Evolutionary conservation across 1,140 invertebrate genomes (phyloP), one percentile per base, ranked within the genome.

Genomic region (Heliconius himera): DNA sequence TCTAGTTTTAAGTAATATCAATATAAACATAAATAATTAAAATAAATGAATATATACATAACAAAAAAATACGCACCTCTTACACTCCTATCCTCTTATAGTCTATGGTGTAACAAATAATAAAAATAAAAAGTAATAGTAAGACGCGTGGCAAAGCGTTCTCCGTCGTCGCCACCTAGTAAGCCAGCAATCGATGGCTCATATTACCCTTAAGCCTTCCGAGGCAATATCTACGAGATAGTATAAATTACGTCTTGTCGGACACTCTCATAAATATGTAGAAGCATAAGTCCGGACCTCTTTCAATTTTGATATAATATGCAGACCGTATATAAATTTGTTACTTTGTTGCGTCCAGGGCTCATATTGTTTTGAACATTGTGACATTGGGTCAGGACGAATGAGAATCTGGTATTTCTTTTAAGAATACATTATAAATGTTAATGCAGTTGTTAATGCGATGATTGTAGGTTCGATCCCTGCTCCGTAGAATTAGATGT

Each of bases 211-310:
- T 81, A 79, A 81, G 75, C 82, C 75, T 83, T 80, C 73, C 76
- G 76, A 78, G 78, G 82, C 80, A 80, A 85, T 85, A 85, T 83
- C 84, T 84, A 84, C 83, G 79, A 83, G 84, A 84, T 84, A 83
- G 83, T 82, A 87, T 87, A 86, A 84, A 87, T 87, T 82, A 86
- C 80, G 46, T 81, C 77, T 78, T 85, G 85, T 83, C 82, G 73
- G 77, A 83, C 84, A 84, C 77, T 79, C 81, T 87, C 84, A 86
- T 87, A 86, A 84, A 87, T 87, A 87, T 87, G 83, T 83, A 66
- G 60, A 26, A 87, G 72, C 82, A 82, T 82, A 81, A 82, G 80
- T 84, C 80, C 78, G 76, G 78, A 73, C 76, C 73, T 76, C 56
- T 80, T 85, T 85, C 81, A 76, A 82, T 75, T 80, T 79, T 80